Evolutionary conservation across 1,140 invertebrate genomes (phyloP), one percentile per base, ranked within the genome.

Genomic region (Delia radicum): DNA sequence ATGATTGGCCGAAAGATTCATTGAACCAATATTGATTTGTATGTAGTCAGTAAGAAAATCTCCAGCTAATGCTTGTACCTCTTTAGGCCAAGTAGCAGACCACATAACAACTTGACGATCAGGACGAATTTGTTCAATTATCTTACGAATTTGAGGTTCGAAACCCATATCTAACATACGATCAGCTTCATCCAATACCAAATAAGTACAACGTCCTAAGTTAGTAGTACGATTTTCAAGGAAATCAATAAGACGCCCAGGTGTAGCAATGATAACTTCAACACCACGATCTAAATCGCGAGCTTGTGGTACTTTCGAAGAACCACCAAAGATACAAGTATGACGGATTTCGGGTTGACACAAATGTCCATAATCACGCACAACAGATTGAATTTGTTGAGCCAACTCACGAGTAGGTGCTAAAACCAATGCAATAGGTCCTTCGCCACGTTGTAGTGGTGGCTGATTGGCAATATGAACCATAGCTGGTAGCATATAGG

Each of bases 81-180:
- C 97, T 87, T 98, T 98, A 1, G 98, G 98, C 98, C 98, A 99
- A 7, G 98, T 99, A n/a, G 98, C 98, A 63, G 95, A 97, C 96
- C 97, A 99, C 98, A 99, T 99, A 3, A 99, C 89, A 2, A 96
- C 96, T 87, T 99, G 97, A 63, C 97, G 90, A 85, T 98, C 96
- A 5, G 96, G 96, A 81, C 93, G 90, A 79, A 99, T 97, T 86
- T 99, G 97, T 82, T 96, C 94, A 77, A 99, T 94, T 77, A 99
- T 99, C 87, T 98, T 98, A 46, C 97, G 90, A 82, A 99, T 99
- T 87, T 99, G 98, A 0, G 98, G 98, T 86, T 99, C 98, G 86
- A 99, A 99, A 72, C 98, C 98, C 98, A 99, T 99, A 86, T 95
- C 94, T 28, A 94, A 83, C 93, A 95, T 95, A 65, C 93, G 88